These are phyloP conservation scores for Harlomillsia oculata DNA, from an alignment of 1,140 invertebrate genomes.

Conservation along the genomic window DNA sequence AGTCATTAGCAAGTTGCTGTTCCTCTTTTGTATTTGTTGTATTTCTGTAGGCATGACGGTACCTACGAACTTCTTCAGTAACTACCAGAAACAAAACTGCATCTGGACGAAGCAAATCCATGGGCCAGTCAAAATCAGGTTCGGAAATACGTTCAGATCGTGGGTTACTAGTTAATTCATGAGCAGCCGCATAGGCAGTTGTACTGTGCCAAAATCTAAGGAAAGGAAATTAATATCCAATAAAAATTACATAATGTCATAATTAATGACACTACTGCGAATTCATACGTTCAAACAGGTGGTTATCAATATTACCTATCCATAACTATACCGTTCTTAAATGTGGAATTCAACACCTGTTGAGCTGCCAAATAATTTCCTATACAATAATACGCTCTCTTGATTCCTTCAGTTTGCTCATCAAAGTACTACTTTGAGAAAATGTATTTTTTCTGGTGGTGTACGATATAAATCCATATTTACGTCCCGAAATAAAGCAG, in stretches of 20 bases:
- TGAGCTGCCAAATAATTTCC: slow-evolving; percentile 34
- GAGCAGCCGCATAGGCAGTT: slow-evolving; percentile 39
- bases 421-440: slow-evolving; percentile 31
- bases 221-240: neutral
- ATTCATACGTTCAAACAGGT: no score
- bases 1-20: slow-evolving; percentile 26
- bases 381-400: slow-evolving; percentile 29
- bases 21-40: slow-evolving; percentile 35
- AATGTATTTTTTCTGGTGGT: slow-evolving; percentile 28
- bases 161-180: slow-evolving; percentile 27
- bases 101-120: slow-evolving; percentile 40
- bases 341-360: slow-evolving; percentile 17
- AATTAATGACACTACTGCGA: no score
- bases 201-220: slow-evolving; percentile 42
- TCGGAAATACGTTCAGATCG: neutral
- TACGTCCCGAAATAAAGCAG: slow-evolving; percentile 13
- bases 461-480: slow-evolving; percentile 18
- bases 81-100: slow-evolving; percentile 37
- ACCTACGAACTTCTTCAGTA: slow-evolving; percentile 34
- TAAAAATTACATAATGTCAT: neutral
- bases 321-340: slow-evolving; percentile 28
- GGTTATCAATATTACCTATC: slow-evolving; percentile 24
- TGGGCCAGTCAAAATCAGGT: slow-evolving; percentile 37
- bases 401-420: slow-evolving; percentile 19
- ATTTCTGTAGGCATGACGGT: slow-evolving; percentile 34